These are phyloP conservation scores for Monoplex corrugatus DNA, from an alignment of 2,888 invertebrate genomes.

Conservation along the genomic window DNA sequence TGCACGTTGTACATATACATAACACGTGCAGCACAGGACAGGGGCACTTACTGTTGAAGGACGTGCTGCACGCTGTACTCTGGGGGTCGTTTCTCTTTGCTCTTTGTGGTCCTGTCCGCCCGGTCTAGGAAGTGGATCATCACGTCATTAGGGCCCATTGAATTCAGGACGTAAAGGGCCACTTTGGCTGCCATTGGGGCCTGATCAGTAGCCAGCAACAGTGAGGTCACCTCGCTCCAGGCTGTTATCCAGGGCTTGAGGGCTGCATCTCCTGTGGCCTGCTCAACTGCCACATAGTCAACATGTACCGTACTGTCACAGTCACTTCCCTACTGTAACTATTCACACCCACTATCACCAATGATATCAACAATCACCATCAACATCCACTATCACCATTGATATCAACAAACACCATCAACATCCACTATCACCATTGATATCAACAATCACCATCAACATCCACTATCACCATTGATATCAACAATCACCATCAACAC, in stretches of 20 bases:
- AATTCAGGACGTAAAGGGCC: conserved; percentile 9
- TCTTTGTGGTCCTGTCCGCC: conserved; percentile 36
- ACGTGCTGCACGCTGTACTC: conserved; percentile 30
- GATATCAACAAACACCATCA: no score
- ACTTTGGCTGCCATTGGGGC: neutral
- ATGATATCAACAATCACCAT: no score
- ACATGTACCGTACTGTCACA: no score
- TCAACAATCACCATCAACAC: no score
- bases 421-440: no score
- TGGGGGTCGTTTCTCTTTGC: neutral
- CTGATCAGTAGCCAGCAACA: conserved; percentile 16
- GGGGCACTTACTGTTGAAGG: conserved; percentile 25
- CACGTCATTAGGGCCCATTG: neutral
- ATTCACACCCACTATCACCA: no score
- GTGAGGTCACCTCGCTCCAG: conserved; percentile 34
- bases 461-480: no score
- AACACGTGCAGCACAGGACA: neutral
- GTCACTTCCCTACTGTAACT: no score
- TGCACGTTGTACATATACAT: no score
- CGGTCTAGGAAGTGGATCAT: conserved; percentile 27
- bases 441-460: no score
- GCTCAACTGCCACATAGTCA: conserved; percentile 12
- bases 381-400: no score
- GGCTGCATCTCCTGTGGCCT: neutral
- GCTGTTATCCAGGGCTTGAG: neutral